Percentiles rank a stretch among this genome's conserved stretches.
Conservation (phyloP, 1,140 invertebrate species). For the Elymnias hypermnestra region DNA sequence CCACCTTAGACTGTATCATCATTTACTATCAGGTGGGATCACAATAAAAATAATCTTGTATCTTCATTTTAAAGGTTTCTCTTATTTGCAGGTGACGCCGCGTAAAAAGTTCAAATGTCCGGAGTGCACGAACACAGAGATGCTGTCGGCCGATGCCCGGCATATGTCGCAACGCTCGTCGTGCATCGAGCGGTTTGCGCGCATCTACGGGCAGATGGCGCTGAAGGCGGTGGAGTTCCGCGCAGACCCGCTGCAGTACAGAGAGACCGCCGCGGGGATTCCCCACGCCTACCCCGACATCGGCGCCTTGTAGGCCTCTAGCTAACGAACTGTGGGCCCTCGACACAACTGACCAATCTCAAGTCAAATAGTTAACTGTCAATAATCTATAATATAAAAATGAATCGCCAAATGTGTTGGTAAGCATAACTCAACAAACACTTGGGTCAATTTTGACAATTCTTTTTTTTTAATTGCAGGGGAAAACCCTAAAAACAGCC, state of each 20-base stretch:
- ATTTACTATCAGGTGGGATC: too few species aligned
- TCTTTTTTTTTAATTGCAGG: too few species aligned
- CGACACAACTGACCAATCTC: too few species aligned
- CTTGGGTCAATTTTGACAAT: too few species aligned
- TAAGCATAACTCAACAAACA: too few species aligned
- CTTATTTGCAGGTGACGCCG: conserved; percentile 85
- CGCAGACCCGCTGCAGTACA: conserved; percentile 95
- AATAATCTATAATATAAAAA: too few species aligned
- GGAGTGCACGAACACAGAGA: conserved; percentile 94
- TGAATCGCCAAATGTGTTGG: too few species aligned
- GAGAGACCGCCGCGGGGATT: conserved; percentile 76
- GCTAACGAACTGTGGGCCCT: background rate
- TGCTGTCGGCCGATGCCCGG: conserved; percentile 93
- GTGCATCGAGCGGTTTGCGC: conserved; percentile 92
- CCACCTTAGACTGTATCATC: too few species aligned
- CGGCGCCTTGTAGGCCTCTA: conserved; percentile 90
- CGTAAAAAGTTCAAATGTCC: conserved; percentile 99
- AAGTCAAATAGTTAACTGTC: too few species aligned
- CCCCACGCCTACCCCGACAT: conserved; percentile 91
- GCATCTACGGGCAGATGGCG: conserved; percentile 92
- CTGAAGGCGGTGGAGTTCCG: conserved; percentile 93
- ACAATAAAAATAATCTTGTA: too few species aligned
- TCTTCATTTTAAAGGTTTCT: background rate
- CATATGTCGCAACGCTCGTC: conserved; percentile 96
- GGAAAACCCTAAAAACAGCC: too few species aligned